Evolutionary conservation across 2,113 vertebrate species (phyloP).

Genomic region (Trichomycterus rosablanca): DNA sequence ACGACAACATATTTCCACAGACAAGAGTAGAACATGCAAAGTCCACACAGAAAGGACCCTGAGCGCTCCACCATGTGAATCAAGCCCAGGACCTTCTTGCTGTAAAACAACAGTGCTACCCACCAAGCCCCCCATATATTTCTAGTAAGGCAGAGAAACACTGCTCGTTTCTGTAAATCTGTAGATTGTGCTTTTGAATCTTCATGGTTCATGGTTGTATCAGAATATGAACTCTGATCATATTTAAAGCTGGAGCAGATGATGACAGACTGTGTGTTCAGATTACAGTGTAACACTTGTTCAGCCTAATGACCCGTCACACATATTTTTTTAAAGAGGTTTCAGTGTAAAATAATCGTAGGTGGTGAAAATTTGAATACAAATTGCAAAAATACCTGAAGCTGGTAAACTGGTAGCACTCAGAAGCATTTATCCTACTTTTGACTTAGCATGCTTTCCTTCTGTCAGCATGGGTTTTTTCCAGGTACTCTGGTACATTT

Average conservation of each 20-base stretch:
- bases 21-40: too few species aligned
- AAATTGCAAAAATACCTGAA: too few species aligned
- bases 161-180: background rate
- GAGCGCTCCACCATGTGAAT: background rate
- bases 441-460: too few species aligned
- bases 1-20: background rate
- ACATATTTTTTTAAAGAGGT: background rate
- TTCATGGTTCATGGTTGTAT: background rate
- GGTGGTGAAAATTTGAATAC: too few species aligned
- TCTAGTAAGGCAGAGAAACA: background rate
- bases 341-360: background rate
- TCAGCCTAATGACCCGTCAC: slow-evolving; percentile 15
- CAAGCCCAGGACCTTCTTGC: too few species aligned
- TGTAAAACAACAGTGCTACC: too few species aligned
- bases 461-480: too few species aligned
- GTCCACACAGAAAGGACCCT: too few species aligned
- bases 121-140: background rate
- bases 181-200: background rate
- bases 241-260: background rate
- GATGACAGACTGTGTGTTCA: background rate
- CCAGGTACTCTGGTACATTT: too few species aligned
- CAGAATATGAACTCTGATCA: slow-evolving; percentile 9
- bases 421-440: too few species aligned
- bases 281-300: background rate
- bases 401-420: too few species aligned